These are phyloP conservation scores for Aphelenchoides fujianensis DNA, from an alignment of 1,140 invertebrate genomes.

Conservation along the genomic window DNA sequence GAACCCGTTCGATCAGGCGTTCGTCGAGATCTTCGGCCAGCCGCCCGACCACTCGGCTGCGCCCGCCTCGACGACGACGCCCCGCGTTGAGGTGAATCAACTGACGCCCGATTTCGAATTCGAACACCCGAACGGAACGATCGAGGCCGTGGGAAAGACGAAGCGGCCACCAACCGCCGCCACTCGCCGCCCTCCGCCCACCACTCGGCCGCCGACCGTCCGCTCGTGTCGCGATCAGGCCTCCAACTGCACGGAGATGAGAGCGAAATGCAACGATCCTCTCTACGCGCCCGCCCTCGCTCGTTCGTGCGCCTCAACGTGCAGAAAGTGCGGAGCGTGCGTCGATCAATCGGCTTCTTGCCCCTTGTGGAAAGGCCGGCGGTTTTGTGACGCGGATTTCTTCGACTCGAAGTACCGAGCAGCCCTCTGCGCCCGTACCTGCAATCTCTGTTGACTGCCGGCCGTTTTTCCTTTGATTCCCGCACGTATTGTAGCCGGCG, in stretches of 20 bases:
- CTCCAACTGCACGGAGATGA: not conserved
- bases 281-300: not conserved
- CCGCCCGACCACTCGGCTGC: not conserved
- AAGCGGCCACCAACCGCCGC: not conserved
- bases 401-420: not conserved
- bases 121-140: not conserved
- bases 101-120: not conserved
- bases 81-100: not conserved
- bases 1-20: not conserved
- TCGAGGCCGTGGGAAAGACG: not conserved
- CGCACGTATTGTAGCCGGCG: no score
- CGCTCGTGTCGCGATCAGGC: not conserved
- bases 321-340: not conserved
- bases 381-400: not conserved
- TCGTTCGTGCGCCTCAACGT: not conserved
- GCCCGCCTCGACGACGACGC: not conserved
- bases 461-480: no score
- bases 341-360: not conserved
- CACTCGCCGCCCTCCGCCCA: not conserved
- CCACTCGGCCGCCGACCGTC: not conserved
- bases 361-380: not conserved
- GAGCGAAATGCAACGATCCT: not conserved
- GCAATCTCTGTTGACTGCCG: not conserved
- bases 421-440: not conserved
- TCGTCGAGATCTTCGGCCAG: not conserved